Conservation (phyloP, 2,797 vertebrate species). For the Lepus townsendii region DNA sequence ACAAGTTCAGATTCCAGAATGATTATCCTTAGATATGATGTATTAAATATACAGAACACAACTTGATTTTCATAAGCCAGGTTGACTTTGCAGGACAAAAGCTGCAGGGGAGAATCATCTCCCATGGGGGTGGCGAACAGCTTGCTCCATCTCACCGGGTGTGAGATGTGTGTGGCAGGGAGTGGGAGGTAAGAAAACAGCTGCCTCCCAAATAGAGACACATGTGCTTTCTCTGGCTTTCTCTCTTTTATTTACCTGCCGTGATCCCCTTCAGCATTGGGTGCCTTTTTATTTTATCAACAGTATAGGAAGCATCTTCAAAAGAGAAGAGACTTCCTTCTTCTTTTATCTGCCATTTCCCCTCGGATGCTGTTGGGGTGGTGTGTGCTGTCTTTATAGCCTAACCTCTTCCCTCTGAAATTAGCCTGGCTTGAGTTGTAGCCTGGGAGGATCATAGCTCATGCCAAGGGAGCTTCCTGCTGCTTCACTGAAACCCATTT, state of each 20-base stretch:
- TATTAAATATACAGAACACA: conserved; percentile 91
- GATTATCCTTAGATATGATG: conserved; percentile 91
- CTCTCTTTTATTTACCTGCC: neutral
- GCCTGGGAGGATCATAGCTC: no score
- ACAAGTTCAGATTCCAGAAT: conserved; percentile 90
- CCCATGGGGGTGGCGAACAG: conserved; percentile 78
- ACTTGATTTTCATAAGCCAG: conserved; percentile 90
- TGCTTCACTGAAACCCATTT: neutral
- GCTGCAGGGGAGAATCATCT: conserved; percentile 81
- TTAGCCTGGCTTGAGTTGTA: neutral
- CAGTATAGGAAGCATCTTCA: neutral
- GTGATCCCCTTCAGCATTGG: neutral
- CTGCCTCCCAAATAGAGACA: neutral
- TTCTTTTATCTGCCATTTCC: neutral
- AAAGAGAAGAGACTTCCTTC: neutral
- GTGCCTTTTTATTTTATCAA: neutral
- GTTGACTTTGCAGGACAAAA: conserved; percentile 88
- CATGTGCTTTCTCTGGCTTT: neutral
- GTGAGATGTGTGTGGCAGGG: neutral
- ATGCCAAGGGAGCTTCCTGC: neutral
- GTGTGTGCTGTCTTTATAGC: neutral
- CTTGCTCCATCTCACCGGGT: conserved; percentile 52
- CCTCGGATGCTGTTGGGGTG: neutral
- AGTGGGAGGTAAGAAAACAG: neutral
- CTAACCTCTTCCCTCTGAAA: neutral